phyloP scores from a whole-genome alignment of 2,113 vertebrate genomes.

The Equus quagga region DNA sequence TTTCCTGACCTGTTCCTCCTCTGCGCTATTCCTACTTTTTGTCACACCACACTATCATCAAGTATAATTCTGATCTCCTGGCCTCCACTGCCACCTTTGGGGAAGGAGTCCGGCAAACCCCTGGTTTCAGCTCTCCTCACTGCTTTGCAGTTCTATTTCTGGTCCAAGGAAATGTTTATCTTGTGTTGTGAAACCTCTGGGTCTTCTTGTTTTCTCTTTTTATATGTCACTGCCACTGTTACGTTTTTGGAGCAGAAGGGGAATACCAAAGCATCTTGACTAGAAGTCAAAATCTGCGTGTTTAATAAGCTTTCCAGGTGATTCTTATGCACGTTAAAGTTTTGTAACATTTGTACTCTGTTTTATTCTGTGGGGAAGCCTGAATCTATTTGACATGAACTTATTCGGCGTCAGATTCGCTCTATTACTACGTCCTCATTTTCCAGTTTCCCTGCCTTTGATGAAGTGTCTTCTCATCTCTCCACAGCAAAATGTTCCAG shows the following conservation, averaged over 20 bases:
- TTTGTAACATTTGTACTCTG: background rate
- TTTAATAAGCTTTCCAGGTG: background rate
- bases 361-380: background rate
- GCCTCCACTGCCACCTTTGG: background rate
- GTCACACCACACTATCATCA: background rate
- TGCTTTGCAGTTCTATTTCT: background rate
- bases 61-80: background rate
- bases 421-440: background rate
- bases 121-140: background rate
- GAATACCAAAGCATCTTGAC: background rate
- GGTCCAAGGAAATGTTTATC: background rate
- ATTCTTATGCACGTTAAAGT: background rate
- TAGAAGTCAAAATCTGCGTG: background rate
- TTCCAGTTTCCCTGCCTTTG: conserved; percentile 37
- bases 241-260: background rate
- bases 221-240: background rate
- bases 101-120: background rate
- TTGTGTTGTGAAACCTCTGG: conserved; percentile 36
- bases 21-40: background rate
- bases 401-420: background rate
- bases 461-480: conserved; percentile 39
- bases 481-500: background rate
- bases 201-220: background rate
- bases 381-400: background rate
- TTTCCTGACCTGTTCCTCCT: background rate